Base-by-base conservation (phyloP, 2,797 vertebrate species). In the Serranus cabrilla region DNA sequence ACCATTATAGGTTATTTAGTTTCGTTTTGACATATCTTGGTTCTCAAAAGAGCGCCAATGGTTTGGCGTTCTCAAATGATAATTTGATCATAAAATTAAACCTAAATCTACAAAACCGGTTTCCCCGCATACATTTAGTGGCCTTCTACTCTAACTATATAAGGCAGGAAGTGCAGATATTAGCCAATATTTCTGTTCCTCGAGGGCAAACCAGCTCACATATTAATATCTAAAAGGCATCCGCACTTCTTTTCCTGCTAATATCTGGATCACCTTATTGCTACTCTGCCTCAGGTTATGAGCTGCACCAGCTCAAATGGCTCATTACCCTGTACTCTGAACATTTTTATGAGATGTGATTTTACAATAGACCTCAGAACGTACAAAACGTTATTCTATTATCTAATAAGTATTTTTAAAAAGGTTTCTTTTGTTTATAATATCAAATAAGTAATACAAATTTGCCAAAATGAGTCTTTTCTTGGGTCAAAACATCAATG, bases 211-310 rank as follows among this genome's bases (percentile, higher is more conserved):
- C 34, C 7, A 69, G 51, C 61, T 71, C 47, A 50, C 5, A 69
- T 70, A 74, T 68, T 64, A 72, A 80, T 77, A 78, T 72, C 20
- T 60, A 42, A 75, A 85, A 72, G 60, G 62, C 20, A 73, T 75
- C 42, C 55, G 61, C 57, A 59, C 43, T 62, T 70, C 45, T 60
- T 51, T 54, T 46, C 50, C 56, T 66, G 18, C 11, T 52, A 56
- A 76, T 61, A 74, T 60, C 42, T 59, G 21, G 37, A 52, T 83
- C 55, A 46, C 21, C 40, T 56, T 78, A 50, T 40, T 62, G 64
- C 64, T 78, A 42, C 61, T 77, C 76, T 71, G 74, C 78, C 78
- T 89, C 84, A 82, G 81, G 82, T 77, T 78, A 82, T 52, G 43
- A 88, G 81, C 84, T 67, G 42, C 76, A 65, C 51, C 18, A 25